phyloP scores from a whole-genome alignment of 2,113 vertebrate genomes.

The Oncorhynchus tshawytscha region DNA sequence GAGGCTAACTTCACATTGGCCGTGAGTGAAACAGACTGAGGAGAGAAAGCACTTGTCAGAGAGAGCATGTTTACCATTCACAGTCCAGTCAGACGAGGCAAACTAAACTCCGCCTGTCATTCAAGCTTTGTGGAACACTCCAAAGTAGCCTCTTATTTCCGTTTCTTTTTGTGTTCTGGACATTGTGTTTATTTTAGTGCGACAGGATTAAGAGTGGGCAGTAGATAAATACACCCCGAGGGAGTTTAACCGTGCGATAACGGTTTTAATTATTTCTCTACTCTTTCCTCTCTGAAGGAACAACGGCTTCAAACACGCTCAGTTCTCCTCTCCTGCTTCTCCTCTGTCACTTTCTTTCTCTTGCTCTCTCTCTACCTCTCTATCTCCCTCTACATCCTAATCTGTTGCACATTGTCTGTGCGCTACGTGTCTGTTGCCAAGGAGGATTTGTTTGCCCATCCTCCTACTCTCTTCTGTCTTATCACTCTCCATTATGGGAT shows the following conservation, averaged over 20 bases:
- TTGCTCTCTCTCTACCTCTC: background rate
- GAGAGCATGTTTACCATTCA: too few relatives aligned
- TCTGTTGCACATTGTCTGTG: background rate
- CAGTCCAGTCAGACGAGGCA: too few relatives aligned
- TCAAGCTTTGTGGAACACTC: slow-evolving; percentile 30
- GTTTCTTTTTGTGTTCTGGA: slow-evolving; percentile 3
- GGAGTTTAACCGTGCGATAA: slow-evolving; percentile 6
- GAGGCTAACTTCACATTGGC: too few relatives aligned
- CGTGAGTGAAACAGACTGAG: too few relatives aligned
- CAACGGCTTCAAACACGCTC: background rate
- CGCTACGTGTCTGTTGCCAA: slow-evolving; percentile 14
- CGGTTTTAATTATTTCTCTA: slow-evolving; percentile 34
- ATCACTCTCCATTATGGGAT: background rate
- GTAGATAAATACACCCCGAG: too few relatives aligned
- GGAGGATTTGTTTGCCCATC: background rate
- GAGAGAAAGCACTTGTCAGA: too few relatives aligned
- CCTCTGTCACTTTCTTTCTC: background rate
- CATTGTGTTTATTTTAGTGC: background rate
- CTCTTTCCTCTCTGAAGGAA: slow-evolving; percentile 11
- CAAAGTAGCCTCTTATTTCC: slow-evolving; percentile 34
- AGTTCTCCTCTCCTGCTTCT: background rate
- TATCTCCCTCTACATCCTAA: background rate
- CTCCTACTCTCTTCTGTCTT: background rate
- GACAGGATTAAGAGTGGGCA: too few relatives aligned
- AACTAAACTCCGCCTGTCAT: slow-evolving; percentile 25